Base-by-base conservation (phyloP, 2,888 invertebrate genomes). In the Tipula confusa region DNA sequence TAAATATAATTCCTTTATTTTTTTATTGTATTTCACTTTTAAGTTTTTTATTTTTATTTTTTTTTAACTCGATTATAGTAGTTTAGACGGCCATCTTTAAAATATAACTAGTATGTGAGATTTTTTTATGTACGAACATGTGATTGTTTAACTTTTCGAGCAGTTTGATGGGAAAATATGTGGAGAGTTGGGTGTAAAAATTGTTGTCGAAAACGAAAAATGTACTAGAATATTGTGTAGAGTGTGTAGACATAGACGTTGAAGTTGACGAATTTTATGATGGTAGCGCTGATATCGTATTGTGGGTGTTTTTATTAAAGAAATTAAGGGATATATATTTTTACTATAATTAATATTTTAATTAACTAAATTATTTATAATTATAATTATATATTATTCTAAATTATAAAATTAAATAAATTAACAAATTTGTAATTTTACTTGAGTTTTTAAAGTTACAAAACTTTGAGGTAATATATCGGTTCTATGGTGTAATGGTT, bases 401-500 rank as follows among this genome's bases (percentile, higher is more conserved):
- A n/a, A n/a, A n/a, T 3, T 9, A 36, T 36, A 36, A 1, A 36
- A 36, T 43, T 43, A n/a, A 2, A n/a, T n/a, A 43, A 43, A n/a
- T 43, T n/a, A 24, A 9, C 1, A 24, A 24, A 64, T 64, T 64
- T 64, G 43, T 36, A 36, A 36, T 11, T 36, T 6, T 36, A 11
- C 43, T n/a, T n/a, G 43, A 43, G 43, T 43, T 13, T 43, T 43
- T 43, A 15, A 43, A 4, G n/a, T n/a, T n/a, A n/a, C n/a, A n/a
- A n/a, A n/a, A n/a, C n/a, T n/a, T n/a, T n/a, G n/a, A n/a, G 4
- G 11, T 4, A 2, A 2, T 33, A 6, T 9, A 79, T 15, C 31
- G 88, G 89, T 88, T 88, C 88, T 88, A 88, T 89, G 88, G 89
- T 89, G 88, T 88, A 89, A 89, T 88, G 88, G 88, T 88, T 88